Base-by-base conservation (phyloP, 1,140 invertebrate species). In the Cherax destructor region DNA sequence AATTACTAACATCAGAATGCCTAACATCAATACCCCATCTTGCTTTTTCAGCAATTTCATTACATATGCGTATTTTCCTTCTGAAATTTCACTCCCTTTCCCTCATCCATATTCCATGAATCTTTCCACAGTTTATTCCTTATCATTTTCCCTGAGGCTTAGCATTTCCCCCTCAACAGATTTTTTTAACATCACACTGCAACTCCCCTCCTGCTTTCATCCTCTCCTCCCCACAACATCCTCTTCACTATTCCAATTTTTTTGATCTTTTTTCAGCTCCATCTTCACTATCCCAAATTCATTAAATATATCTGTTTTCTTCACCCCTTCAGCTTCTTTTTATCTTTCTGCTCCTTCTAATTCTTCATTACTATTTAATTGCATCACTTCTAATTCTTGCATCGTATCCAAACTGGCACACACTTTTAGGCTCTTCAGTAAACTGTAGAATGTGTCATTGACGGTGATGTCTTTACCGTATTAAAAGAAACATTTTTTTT, bases 371-470 rank as follows among this genome's bases (percentile, higher is more conserved):
- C 52, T 24, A n/a, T 61, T 76, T 24, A 50, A 76, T 16, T 72
- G 49, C 49, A 56, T 21, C 41, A 21, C 69, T 65, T 69, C 56
- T 59, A 61, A 56, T 56, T 56, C 13, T 56, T 56, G 52, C 65
- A 41, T 85, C 61, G 10, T 4, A 49, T 52, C 52, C 47, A 52
- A 47, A 80, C 0, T 10, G n/a, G 6, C 76, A 6, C 9, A 11
- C 3, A n/a, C 49, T n/a, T 52, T n/a, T 69, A 30, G 69, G 21
- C 24, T 76, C 72, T 47, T 87, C 85, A n/a, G 10, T 74, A 61
- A 87, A 87, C 85, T 87, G 85, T 78, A 87, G 85, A 59, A 87
- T 30, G 41, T 61, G 13, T 87, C 85, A 79, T 79, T 79, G 24
- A 41, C 3, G 5, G 85, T 56, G 3, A 24, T 87, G 18, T 87